These are phyloP conservation scores for Euzetes globulus DNA, from an alignment of 2,888 invertebrate species.

Conservation along the genomic window DNA sequence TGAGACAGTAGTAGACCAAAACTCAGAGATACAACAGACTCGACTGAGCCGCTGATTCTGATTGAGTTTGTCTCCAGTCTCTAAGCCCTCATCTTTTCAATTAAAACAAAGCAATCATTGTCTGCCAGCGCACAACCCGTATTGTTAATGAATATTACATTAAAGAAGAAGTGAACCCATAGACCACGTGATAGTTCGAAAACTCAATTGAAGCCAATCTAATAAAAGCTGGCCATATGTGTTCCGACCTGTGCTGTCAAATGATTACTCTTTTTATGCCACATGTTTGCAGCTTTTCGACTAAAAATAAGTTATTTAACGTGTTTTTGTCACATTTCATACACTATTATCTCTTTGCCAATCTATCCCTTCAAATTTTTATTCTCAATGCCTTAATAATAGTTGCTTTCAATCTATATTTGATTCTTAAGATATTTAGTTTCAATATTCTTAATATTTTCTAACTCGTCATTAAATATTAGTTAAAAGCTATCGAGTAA, in stretches of 20 bases:
- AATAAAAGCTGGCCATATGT: slow-evolving; percentile 27
- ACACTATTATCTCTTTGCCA: neutral
- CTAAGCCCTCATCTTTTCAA: slow-evolving; percentile 8
- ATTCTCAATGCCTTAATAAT: too few species aligned
- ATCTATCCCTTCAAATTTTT: neutral
- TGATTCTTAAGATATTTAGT: too few species aligned
- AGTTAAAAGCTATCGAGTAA: too few species aligned
- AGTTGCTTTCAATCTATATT: too few species aligned
- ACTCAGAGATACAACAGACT: too few species aligned
- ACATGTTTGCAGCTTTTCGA: slow-evolving; percentile 25
- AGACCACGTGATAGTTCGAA: slow-evolving; percentile 1
- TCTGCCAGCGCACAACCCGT: slow-evolving; percentile 12
- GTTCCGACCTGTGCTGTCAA: slow-evolving; percentile 26
- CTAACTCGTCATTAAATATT: too few species aligned
- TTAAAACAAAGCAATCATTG: slow-evolving; percentile 24
- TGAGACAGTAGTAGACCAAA: too few species aligned
- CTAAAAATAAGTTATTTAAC: neutral
- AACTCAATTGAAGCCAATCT: slow-evolving; percentile 8
- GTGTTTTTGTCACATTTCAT: slow-evolving; percentile 7
- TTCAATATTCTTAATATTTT: neutral
- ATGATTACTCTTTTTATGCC: slow-evolving; percentile 26
- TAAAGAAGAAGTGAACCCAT: slow-evolving; percentile 18
- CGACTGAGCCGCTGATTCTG: too few species aligned
- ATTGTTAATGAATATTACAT: slow-evolving; percentile 20
- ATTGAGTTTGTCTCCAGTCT: neutral